phyloP scores from a whole-genome alignment of 2,888 invertebrate species.

The Drepana falcataria region DNA sequence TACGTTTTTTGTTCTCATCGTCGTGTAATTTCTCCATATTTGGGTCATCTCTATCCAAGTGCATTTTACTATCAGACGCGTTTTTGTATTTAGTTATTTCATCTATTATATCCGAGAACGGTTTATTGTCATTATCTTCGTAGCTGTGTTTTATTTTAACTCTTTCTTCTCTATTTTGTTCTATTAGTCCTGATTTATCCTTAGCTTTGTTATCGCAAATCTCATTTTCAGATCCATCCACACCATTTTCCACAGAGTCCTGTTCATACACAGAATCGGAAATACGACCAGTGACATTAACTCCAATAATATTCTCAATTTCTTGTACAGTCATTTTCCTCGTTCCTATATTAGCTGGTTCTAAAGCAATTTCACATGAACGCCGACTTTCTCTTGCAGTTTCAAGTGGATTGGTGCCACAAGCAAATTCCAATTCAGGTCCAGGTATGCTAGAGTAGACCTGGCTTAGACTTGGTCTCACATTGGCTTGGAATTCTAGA shows the following conservation, averaged over 20 bases:
- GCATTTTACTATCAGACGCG: slow-evolving; percentile 26
- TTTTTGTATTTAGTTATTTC: slow-evolving; percentile 34
- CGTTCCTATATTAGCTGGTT: slow-evolving; percentile 10
- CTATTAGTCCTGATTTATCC: no score
- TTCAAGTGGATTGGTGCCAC: slow-evolving; percentile 39
- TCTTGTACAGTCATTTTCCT: slow-evolving; percentile 10
- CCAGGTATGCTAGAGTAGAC: slow-evolving; percentile 71
- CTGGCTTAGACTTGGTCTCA: slow-evolving; percentile 67
- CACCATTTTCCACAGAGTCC: background rate
- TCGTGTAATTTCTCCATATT: slow-evolving; percentile 7
- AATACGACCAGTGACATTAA: slow-evolving; percentile 2
- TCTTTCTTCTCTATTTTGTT: background rate
- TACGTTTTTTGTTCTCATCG: slow-evolving; percentile 21
- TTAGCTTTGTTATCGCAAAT: background rate
- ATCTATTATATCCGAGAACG: slow-evolving; percentile 29
- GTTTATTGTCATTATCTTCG: slow-evolving; percentile 30
- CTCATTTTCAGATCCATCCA: background rate
- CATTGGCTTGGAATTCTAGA: slow-evolving; percentile 71
- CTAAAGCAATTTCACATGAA: slow-evolving; percentile 9
- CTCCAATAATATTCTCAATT: slow-evolving; percentile 10
- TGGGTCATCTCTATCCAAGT: slow-evolving; percentile 13
- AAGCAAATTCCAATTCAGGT: slow-evolving; percentile 71
- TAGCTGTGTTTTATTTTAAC: slow-evolving; percentile 8
- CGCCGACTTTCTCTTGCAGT: slow-evolving; percentile 14
- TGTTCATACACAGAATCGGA: background rate